Evolutionary conservation across 2,113 vertebrate species (phyloP).

Genomic region (Actenoides lindsayi): DNA sequence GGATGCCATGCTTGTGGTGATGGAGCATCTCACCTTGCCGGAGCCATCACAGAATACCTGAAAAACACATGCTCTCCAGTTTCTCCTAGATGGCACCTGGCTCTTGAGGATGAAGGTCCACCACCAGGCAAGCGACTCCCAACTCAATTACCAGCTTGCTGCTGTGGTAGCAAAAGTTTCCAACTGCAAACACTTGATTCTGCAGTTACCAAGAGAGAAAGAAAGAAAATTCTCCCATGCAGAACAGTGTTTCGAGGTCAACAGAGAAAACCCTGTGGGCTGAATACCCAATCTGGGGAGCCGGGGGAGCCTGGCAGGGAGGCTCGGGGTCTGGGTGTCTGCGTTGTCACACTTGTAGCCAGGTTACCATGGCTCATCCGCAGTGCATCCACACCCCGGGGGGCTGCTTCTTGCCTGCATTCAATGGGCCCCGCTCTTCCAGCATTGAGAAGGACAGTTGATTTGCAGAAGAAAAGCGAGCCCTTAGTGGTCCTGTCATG

Average conservation of each 20-base stretch:
- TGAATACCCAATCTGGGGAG: slow-evolving; percentile 58
- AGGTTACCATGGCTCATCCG: slow-evolving; percentile 50
- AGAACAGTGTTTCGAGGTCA: slow-evolving; percentile 20
- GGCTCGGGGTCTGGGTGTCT: slow-evolving; percentile 7
- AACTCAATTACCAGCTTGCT: background rate
- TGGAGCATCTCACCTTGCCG: background rate
- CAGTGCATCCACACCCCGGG: background rate
- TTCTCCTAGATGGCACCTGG: background rate
- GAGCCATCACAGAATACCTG: background rate
- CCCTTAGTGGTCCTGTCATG: slow-evolving; percentile 22
- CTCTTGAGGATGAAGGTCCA: background rate
- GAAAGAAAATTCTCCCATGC: slow-evolving; percentile 2
- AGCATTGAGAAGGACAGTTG: background rate
- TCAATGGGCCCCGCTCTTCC: background rate
- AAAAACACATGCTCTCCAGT: background rate
- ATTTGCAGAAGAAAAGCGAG: slow-evolving; percentile 18
- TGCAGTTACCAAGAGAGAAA: slow-evolving; percentile 10
- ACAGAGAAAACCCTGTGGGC: slow-evolving; percentile 12
- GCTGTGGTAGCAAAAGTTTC: background rate
- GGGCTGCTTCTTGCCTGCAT: background rate
- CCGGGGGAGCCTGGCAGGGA: background rate
- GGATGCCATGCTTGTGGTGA: background rate
- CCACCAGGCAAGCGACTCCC: background rate
- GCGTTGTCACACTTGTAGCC: slow-evolving; percentile 46
- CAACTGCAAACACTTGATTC: background rate